These are phyloP conservation scores for Phrynocephalus guinanensis DNA, from an alignment of 2,797 vertebrate species.

Conservation along the genomic window DNA sequence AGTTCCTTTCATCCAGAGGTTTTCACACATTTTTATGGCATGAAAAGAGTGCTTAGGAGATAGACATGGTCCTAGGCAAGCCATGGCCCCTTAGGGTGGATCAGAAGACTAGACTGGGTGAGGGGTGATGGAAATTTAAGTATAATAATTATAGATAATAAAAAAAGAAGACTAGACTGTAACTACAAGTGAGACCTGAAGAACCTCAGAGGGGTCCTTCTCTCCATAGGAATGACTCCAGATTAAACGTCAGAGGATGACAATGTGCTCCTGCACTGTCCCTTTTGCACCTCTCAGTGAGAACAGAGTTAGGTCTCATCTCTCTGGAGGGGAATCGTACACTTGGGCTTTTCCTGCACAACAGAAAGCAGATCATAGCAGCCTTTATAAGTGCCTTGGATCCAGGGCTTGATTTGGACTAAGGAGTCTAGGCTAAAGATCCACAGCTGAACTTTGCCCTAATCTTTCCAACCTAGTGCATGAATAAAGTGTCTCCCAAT, in stretches of 20 bases:
- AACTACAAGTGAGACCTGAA: background rate
- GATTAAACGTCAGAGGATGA: rapidly evolving
- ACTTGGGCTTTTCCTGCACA: background rate
- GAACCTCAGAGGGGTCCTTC: background rate
- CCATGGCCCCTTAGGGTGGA: conserved; percentile 23
- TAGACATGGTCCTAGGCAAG: conserved; percentile 5
- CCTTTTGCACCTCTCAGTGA: background rate
- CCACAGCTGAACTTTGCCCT: background rate
- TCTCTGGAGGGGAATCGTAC: background rate
- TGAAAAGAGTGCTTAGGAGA: conserved; percentile 1
- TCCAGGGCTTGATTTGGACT: background rate
- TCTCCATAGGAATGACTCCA: background rate
- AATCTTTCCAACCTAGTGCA: background rate
- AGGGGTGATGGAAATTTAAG: no score
- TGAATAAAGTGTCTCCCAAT: no score
- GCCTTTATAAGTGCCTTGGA: background rate
- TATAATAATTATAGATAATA: no score
- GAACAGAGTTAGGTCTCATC: background rate
- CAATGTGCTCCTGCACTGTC: background rate
- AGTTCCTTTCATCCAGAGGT: background rate
- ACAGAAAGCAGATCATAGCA: background rate
- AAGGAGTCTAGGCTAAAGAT: background rate
- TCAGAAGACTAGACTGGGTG: conserved; percentile 6
- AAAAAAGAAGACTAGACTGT: conserved; percentile 16
- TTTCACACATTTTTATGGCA: rapidly evolving